Evolutionary conservation across 1,140 invertebrate genomes (phyloP).

Genomic region (Asobara japonica): DNA sequence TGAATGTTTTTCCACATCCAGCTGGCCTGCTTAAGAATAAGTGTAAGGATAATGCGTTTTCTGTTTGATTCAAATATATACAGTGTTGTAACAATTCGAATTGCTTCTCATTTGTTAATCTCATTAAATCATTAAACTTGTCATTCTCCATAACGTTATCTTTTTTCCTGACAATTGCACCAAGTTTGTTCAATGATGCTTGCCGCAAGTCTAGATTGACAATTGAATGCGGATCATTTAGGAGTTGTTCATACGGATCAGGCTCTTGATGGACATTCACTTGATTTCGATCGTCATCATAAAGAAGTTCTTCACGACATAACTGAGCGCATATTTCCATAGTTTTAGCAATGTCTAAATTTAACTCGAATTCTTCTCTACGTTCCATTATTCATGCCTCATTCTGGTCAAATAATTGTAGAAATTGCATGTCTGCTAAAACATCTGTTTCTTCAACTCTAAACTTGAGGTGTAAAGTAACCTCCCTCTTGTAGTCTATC

Average conservation of each 20-base stretch:
- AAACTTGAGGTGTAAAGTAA: constrained; percentile 51
- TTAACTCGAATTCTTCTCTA: constrained; percentile 26
- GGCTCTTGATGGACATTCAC: neutral
- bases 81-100: constrained; percentile 34
- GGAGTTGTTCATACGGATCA: constrained; percentile 22
- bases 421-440: constrained; percentile 46
- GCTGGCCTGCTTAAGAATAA: constrained; percentile 40
- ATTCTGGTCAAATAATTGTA: constrained; percentile 37
- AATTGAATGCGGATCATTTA: constrained; percentile 23
- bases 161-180: constrained; percentile 31
- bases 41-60: constrained; percentile 24
- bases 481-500: constrained; percentile 44
- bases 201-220: constrained; percentile 23
- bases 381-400: constrained; percentile 6
- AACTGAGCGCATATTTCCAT: constrained; percentile 25
- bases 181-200: constrained; percentile 27
- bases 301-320: constrained; percentile 16
- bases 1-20: constrained; percentile 31
- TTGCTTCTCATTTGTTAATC: constrained; percentile 30
- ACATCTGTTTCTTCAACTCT: constrained; percentile 48
- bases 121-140: constrained; percentile 19
- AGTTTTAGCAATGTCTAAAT: constrained; percentile 18
- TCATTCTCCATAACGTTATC: constrained; percentile 27
- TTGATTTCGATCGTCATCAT: neutral
- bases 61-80: constrained; percentile 28